Evolutionary conservation across 1,140 invertebrate species (phyloP).

Genomic region (Drosophila ercepeae): DNA sequence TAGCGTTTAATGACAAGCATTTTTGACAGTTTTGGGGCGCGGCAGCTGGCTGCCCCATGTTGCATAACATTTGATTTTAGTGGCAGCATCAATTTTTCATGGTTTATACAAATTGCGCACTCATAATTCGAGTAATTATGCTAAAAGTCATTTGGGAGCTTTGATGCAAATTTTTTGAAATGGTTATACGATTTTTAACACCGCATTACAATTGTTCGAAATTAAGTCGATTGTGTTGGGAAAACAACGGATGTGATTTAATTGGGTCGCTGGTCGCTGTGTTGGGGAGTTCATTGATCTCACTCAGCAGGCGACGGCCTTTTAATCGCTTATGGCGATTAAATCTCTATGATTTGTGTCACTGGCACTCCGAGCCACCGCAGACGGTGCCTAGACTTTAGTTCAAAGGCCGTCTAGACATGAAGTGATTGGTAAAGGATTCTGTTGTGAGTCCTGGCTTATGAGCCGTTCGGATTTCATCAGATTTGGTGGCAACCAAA

Average conservation of each 20-base stretch:
- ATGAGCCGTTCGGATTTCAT: constrained; percentile 1
- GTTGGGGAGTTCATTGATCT: constrained; percentile 9
- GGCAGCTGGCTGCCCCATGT: background rate
- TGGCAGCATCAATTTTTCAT: constrained; percentile 60
- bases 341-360: constrained; percentile 18
- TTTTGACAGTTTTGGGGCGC: constrained; percentile 50
- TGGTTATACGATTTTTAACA: constrained; percentile 41
- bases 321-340: constrained; percentile 5
- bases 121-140: constrained; percentile 52
- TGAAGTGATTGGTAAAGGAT: constrained; percentile 33
- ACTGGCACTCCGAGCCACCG: constrained; percentile 22
- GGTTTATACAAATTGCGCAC: constrained; percentile 28
- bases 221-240: constrained; percentile 14
- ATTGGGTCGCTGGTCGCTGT: constrained; percentile 7
- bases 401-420: constrained; percentile 43
- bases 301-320: constrained; percentile 28
- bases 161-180: constrained; percentile 11
- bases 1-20: constrained; percentile 63
- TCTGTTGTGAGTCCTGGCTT: constrained; percentile 2
- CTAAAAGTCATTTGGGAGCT: constrained; percentile 37
- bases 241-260: constrained; percentile 29
- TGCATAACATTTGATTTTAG: constrained; percentile 54
- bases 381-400: constrained; percentile 30
- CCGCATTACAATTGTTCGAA: constrained; percentile 14
- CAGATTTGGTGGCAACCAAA: background rate